These are phyloP conservation scores for Bombus waltoni DNA, from an alignment of 1,140 invertebrate genomes.

Conservation along the genomic window DNA sequence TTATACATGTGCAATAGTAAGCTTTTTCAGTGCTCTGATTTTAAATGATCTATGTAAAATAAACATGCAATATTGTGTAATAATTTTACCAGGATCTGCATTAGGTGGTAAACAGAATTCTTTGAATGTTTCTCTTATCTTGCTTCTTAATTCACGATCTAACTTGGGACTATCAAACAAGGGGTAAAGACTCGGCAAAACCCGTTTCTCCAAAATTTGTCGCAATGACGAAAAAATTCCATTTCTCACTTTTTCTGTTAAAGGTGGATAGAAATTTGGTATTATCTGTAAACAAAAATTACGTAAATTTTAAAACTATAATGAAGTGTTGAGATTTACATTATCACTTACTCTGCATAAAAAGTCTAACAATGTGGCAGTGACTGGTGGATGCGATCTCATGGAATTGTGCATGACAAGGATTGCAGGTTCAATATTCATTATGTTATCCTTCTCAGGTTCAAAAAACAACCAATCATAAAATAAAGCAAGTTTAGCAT, in stretches of 20 bases:
- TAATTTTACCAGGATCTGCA: conserved; percentile 78
- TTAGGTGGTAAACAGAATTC: conserved; percentile 91
- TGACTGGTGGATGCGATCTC: conserved; percentile 96
- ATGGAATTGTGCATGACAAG: conserved; percentile 99
- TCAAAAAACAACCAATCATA: conserved; percentile 99
- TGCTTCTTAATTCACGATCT: conserved; percentile 92
- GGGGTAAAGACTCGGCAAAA: conserved; percentile 93
- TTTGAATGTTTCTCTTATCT: conserved; percentile 94
- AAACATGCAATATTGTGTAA: conserved; percentile 40
- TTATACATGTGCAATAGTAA: conserved; percentile 7
- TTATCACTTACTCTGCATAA: conserved; percentile 89
- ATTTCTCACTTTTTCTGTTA: conserved; percentile 92
- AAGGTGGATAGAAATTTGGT: conserved; percentile 94
- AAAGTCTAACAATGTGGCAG: conserved; percentile 97
- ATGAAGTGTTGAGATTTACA: neutral
- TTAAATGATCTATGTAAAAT: conserved; percentile 1
- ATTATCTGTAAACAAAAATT: conserved; percentile 89
- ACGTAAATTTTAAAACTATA: neutral
- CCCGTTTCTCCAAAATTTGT: conserved; percentile 97
- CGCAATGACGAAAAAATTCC: conserved; percentile 96
- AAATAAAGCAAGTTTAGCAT: conserved; percentile 97
- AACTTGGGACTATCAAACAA: conserved; percentile 97
- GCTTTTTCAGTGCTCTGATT: conserved; percentile 10
- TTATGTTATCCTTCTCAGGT: conserved; percentile 97
- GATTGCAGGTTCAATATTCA: conserved; percentile 99